Percentiles rank a stretch among this genome's conserved stretches.
Conservation (phyloP, 53 echinoderm and acorn worm genomes). For the Temnopleurus reevesii region DNA sequence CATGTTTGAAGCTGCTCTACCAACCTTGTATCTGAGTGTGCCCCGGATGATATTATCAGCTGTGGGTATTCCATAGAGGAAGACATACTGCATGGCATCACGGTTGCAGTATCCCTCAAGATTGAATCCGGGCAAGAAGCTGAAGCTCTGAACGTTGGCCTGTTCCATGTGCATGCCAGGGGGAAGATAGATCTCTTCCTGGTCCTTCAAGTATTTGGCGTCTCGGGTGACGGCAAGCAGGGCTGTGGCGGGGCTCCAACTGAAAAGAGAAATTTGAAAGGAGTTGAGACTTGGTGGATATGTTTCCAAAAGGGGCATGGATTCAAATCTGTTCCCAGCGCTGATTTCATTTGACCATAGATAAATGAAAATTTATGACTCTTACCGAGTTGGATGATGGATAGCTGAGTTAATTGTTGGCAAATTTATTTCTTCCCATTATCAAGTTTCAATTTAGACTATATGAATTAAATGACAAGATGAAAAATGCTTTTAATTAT, state of each 20-base stretch:
- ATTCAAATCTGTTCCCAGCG: too few species aligned
- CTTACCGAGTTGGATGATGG: too few species aligned
- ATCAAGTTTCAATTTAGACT: too few species aligned
- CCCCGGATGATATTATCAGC: constrained; percentile 86
- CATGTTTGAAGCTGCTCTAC: too few species aligned
- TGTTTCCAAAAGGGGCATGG: too few species aligned
- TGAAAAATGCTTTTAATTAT: too few species aligned
- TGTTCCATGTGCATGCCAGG: constrained; percentile 86
- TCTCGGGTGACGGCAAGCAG: constrained; percentile 73
- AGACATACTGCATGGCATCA: constrained; percentile 88
- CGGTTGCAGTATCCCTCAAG: constrained; percentile 95
- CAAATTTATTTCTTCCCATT: too few species aligned
- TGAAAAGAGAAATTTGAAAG: constrained; percentile 29
- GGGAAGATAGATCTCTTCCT: constrained; percentile 86
- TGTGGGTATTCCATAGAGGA: constrained; percentile 90
- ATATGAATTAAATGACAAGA: too few species aligned
- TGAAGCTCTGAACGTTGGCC: constrained; percentile 73
- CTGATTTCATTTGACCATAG: too few species aligned
- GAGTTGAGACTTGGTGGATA: too few species aligned
- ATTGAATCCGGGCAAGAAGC: constrained; percentile 95
- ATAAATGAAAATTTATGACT: too few species aligned
- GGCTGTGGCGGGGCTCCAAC: constrained; percentile 90
- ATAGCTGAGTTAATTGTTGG: too few species aligned
- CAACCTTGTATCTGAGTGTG: constrained; percentile 93
- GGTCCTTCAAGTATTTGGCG: constrained; percentile 86